These are phyloP conservation scores for Hylia prasina DNA, from an alignment of 2,113 vertebrate species.

Conservation along the genomic window DNA sequence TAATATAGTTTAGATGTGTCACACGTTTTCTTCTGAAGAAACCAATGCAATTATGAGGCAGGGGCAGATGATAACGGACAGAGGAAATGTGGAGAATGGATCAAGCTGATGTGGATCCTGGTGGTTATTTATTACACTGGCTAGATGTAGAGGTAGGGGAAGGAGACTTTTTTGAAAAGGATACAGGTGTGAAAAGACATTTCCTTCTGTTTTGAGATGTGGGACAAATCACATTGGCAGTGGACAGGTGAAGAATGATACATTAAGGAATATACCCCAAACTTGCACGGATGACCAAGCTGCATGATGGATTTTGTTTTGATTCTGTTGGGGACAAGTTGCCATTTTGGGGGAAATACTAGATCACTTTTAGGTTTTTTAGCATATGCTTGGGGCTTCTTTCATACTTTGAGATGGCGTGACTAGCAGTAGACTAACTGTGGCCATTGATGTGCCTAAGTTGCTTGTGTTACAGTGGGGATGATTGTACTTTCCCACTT, in stretches of 20 bases:
- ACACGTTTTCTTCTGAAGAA: neutral
- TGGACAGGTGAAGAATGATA: rapidly evolving
- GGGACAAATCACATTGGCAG: neutral
- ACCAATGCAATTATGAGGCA: neutral
- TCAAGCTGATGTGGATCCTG: neutral
- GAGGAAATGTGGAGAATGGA: neutral
- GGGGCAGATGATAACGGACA: rapidly evolving
- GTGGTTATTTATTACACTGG: neutral
- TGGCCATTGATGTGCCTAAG: too few relatives aligned
- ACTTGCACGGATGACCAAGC: neutral
- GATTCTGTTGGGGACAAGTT: neutral
- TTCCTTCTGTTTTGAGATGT: neutral
- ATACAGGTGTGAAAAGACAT: neutral
- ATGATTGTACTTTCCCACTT: neutral
- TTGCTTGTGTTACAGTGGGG: neutral
- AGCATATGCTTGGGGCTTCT: neutral
- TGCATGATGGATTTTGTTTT: neutral
- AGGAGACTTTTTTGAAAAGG: neutral
- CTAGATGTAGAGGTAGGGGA: neutral
- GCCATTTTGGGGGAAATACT: neutral
- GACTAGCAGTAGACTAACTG: neutral
- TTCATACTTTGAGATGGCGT: neutral
- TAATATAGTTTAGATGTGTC: neutral
- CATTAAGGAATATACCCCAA: neutral
- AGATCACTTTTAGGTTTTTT: neutral